Conservation (phyloP, 2,797 vertebrate genomes). For the Sebastes hubbsi region DNA sequence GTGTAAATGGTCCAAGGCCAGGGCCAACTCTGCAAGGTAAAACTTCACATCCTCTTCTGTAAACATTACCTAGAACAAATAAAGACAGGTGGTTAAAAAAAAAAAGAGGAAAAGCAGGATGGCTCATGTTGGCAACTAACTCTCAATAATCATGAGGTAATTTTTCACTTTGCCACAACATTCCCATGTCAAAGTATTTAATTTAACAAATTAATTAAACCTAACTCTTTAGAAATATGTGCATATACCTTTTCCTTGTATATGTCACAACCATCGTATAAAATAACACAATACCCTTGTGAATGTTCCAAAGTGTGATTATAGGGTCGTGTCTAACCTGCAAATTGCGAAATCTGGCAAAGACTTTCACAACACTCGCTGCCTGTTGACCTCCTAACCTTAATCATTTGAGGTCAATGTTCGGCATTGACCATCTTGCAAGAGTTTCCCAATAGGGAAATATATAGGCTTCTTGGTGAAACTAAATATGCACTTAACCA, state of each 20-base stretch:
- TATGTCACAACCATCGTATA: background rate
- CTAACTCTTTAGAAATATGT: background rate
- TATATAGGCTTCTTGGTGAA: background rate
- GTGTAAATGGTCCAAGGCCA: conserved; percentile 96
- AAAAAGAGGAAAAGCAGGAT: background rate
- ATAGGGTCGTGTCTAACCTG: no score
- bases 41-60: conserved; percentile 99
- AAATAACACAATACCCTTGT: background rate
- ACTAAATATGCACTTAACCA: background rate
- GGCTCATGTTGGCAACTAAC: background rate
- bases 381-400: no score
- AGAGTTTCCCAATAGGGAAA: no score
- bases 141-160: background rate
- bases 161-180: background rate
- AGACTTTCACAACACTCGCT: fast-evolving
- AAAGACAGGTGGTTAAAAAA: background rate
- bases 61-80: conserved; percentile 92
- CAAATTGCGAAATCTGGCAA: no score
- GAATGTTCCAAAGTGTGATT: background rate
- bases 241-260: background rate
- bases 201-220: background rate
- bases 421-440: no score
- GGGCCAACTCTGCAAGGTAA: conserved; percentile 95
- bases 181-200: no score
- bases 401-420: no score